phyloP scores from a whole-genome alignment of 2,888 invertebrate species.

The Sisyra terminalis region DNA sequence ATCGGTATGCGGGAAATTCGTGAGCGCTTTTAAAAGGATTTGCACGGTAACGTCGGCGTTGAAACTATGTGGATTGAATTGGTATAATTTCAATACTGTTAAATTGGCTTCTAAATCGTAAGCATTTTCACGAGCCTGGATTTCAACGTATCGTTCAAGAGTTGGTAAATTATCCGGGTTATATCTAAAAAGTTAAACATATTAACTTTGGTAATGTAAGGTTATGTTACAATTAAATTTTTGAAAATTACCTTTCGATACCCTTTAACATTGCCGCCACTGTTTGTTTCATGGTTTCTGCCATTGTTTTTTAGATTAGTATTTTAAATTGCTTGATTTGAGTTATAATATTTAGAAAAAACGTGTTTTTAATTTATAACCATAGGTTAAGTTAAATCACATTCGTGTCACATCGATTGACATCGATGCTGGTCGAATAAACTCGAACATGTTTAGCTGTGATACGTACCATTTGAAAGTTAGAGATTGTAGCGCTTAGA shows the following conservation, averaged over 20 bases:
- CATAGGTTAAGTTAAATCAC: too few relatives aligned
- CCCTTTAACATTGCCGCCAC: conserved; percentile 78
- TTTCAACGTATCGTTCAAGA: conserved; percentile 82
- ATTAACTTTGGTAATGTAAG: background rate
- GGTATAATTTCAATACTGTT: conserved; percentile 90
- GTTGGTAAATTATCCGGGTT: conserved; percentile 89
- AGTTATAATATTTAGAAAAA: too few relatives aligned
- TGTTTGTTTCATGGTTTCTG: conserved; percentile 71
- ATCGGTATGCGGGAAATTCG: conserved; percentile 94
- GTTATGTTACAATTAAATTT: conserved; percentile 2
- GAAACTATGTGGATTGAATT: conserved; percentile 82
- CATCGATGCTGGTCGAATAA: too few relatives aligned
- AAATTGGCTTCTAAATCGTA: conserved; percentile 96
- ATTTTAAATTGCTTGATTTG: too few relatives aligned
- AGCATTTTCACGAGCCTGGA: conserved; percentile 82
- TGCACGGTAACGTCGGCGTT: conserved; percentile 72
- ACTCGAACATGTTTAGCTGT: too few relatives aligned
- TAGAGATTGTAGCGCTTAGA: too few relatives aligned
- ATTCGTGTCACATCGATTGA: too few relatives aligned
- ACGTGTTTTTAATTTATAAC: too few relatives aligned
- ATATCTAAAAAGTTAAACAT: conserved; percentile 45
- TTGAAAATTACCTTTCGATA: conserved; percentile 62
- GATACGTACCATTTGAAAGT: too few relatives aligned
- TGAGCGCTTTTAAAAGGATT: conserved; percentile 87
- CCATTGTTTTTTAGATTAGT: too few relatives aligned